Evolutionary conservation across 2,797 vertebrate genomes (phyloP).

Genomic region (Podarcis siculus): DNA sequence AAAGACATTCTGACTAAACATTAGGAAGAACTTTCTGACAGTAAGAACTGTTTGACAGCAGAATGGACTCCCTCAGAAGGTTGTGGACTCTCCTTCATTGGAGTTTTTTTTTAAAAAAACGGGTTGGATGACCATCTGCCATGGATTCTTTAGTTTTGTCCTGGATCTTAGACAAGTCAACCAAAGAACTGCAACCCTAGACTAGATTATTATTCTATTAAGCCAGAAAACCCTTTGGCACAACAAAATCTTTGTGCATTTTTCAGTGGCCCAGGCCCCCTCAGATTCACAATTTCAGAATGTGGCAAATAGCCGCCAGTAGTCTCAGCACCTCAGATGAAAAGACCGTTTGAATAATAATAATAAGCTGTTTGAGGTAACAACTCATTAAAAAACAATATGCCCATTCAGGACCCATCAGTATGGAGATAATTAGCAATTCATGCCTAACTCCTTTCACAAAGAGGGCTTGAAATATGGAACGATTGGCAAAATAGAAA

Average conservation of each 20-base stretch:
- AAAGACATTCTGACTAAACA: too few species aligned
- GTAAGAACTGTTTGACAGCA: too few species aligned
- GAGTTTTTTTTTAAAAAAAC: too few species aligned
- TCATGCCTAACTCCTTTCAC: background rate
- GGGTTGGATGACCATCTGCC: too few species aligned
- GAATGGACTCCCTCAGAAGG: too few species aligned
- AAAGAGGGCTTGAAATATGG: accelerated
- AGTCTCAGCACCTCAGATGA: background rate
- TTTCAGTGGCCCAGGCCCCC: background rate
- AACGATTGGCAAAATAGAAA: background rate
- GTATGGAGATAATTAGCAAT: background rate
- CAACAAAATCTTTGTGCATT: background rate
- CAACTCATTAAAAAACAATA: conserved; percentile 9
- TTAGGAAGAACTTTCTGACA: too few species aligned
- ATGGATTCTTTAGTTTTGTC: too few species aligned
- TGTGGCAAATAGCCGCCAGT: too few species aligned
- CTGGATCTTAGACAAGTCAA: too few species aligned
- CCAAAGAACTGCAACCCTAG: too few species aligned
- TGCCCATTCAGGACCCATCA: background rate
- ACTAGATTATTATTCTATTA: background rate
- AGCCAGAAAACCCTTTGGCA: background rate
- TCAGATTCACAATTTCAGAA: background rate
- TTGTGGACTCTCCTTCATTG: too few species aligned
- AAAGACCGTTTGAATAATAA: background rate
- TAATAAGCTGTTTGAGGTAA: background rate